phyloP scores from a whole-genome alignment of 2,113 vertebrate species.

The Corythornis cristatus region DNA sequence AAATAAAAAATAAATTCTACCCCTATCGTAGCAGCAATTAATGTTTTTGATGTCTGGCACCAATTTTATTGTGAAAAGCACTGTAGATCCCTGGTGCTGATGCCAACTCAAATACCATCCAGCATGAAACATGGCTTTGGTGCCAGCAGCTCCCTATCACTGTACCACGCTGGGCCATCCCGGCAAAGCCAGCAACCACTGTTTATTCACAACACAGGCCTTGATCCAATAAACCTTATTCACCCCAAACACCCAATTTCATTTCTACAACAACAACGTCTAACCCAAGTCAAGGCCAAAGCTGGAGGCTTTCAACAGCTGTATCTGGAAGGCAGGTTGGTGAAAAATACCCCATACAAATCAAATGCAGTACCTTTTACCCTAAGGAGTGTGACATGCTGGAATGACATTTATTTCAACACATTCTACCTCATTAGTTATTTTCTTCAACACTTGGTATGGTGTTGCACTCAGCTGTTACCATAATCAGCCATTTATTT shows the following conservation, averaged over 20 bases:
- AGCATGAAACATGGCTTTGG: neutral
- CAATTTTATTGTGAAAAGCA: neutral
- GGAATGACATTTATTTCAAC: constrained; percentile 17
- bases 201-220: neutral
- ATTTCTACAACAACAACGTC: neutral
- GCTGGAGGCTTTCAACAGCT: neutral
- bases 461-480: neutral
- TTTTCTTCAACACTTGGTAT: neutral
- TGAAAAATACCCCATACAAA: neutral
- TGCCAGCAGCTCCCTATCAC: constrained; percentile 17
- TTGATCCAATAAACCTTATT: neutral
- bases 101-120: neutral
- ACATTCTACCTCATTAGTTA: constrained; percentile 1
- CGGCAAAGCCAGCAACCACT: neutral
- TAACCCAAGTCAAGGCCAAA: neutral
- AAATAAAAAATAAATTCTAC: neutral
- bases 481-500: neutral
- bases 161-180: neutral
- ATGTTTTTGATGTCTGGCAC: neutral
- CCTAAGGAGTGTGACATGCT: neutral
- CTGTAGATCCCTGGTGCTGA: neutral
- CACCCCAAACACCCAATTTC: neutral
- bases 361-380: neutral
- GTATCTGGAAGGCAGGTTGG: neutral
- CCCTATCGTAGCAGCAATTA: neutral